Percentiles rank a stretch among this genome's conserved stretches.
Conservation (phyloP, 2,797 vertebrate species). For the Aulostomus chinensis region DNA sequence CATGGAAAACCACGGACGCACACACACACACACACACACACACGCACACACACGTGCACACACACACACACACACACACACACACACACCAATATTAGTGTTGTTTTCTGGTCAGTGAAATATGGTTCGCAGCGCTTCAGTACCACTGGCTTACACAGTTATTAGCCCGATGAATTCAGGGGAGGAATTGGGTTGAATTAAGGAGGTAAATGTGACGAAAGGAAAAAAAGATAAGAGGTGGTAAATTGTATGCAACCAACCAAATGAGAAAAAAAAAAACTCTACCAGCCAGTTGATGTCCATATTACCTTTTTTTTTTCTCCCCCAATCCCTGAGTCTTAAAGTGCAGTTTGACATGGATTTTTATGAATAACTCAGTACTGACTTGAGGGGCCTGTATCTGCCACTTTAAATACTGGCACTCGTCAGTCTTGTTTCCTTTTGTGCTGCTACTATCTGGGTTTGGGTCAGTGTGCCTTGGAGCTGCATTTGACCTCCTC, state of each 20-base stretch:
- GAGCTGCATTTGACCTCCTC: constrained; percentile 27
- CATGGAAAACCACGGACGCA: constrained; percentile 18
- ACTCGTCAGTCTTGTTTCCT: too few species aligned
- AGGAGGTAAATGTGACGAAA: constrained; percentile 38
- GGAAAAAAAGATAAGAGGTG: constrained; percentile 21
- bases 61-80: constrained; percentile 12
- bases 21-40: constrained; percentile 12
- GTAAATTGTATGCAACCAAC: constrained; percentile 59
- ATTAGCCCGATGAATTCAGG: constrained; percentile 40
- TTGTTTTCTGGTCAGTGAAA: constrained; percentile 60
- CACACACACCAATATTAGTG: constrained; percentile 14
- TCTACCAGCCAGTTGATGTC: constrained; percentile 31
- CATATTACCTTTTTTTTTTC: constrained; percentile 9
- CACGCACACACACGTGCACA: neutral
- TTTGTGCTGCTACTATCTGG: constrained; percentile 27
- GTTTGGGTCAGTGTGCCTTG: constrained; percentile 30
- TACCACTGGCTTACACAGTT: constrained; percentile 48
- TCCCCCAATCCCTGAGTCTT: too few species aligned
- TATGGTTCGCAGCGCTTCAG: constrained; percentile 55
- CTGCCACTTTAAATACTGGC: too few species aligned
- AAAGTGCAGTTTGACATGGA: too few species aligned
- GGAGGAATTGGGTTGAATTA: constrained; percentile 43
- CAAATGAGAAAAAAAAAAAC: constrained; percentile 37
- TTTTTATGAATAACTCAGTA: too few species aligned
- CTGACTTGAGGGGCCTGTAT: too few species aligned